Evolutionary conservation across 2,113 vertebrate species (phyloP).

Genomic region (Colius striatus): DNA sequence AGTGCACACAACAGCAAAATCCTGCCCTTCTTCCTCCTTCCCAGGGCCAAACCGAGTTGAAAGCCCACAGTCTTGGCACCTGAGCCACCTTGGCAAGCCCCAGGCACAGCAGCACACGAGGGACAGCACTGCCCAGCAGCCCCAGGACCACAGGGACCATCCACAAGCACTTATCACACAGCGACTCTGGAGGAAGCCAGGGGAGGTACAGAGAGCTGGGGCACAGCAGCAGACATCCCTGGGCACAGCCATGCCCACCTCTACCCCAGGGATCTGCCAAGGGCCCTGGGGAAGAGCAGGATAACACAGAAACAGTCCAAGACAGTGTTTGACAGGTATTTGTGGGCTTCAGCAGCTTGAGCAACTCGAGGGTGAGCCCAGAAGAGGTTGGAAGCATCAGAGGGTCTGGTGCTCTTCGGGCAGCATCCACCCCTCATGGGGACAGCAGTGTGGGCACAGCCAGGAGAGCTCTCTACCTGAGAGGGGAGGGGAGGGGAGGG

Average conservation of each 20-base stretch:
- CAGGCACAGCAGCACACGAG: fast-evolving
- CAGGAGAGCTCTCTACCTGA: background rate
- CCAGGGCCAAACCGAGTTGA: fast-evolving
- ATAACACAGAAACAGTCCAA: background rate
- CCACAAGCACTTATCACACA: background rate
- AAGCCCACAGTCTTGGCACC: background rate
- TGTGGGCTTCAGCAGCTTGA: background rate
- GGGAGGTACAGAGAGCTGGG: background rate
- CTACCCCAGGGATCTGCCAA: background rate
- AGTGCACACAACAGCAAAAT: background rate
- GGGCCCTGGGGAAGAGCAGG: background rate
- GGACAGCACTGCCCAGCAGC: background rate
- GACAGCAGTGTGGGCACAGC: background rate
- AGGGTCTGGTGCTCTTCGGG: background rate
- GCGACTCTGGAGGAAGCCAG: background rate
- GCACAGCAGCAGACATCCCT: background rate
- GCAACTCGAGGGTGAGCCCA: background rate
- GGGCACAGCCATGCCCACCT: background rate
- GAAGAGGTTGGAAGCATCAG: background rate
- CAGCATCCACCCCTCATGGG: background rate
- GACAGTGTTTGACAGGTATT: background rate
- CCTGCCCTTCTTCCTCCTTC: background rate
- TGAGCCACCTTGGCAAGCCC: background rate
- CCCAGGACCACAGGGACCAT: fast-evolving
- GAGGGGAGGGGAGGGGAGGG: background rate